Base-by-base conservation (phyloP, 2,797 vertebrate species). In the Anabas testudineus region DNA sequence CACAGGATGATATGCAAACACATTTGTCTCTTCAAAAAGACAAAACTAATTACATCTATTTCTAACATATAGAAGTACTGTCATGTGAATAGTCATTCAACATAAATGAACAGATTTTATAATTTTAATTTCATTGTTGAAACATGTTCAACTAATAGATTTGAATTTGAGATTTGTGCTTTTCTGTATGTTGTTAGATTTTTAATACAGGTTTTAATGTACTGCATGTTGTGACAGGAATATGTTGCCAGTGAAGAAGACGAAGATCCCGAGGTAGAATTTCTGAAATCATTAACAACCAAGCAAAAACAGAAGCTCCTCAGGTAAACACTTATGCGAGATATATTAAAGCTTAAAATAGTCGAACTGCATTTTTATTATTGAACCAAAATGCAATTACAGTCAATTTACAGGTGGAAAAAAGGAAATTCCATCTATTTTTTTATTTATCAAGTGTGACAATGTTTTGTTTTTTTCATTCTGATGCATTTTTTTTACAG, bases 251-350 rank as follows among this genome's bases (percentile, higher is more conserved):
- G 97, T 81, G 98, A 99, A 37, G 96, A 95, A 72, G 98, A 99
- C 60, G 97, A 97, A 1, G 98, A 99, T 88, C 97, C 98, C 21
- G 98, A 99, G 91, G 96, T 99, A 42, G 97, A 98, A 85, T 99
- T 99, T 92, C 93, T 99, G 79, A 99, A 99, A 89, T 99, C 98
- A 10, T 87, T 99, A 63, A 93, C 96, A 16, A 99, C 97, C 39
- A 99, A 97, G 80, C 96, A 99, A 82, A 99, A 99, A 76, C 96
- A 98, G 89, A 99, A 99, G 81, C 97, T 99, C 34, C 94, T 99
- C 85, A 95, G 97, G 98, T 99, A 92, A 67, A 79, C 58, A 18
- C 7, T 0, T 0, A 5, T 13, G 13, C 2, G 39, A 8, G 24
- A 69, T 43, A 18, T 0, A n/a, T 28, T 28, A 22, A 26, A 56